phyloP scores from a whole-genome alignment of 2,113 vertebrate genomes.

The Melanocharis versteri region DNA sequence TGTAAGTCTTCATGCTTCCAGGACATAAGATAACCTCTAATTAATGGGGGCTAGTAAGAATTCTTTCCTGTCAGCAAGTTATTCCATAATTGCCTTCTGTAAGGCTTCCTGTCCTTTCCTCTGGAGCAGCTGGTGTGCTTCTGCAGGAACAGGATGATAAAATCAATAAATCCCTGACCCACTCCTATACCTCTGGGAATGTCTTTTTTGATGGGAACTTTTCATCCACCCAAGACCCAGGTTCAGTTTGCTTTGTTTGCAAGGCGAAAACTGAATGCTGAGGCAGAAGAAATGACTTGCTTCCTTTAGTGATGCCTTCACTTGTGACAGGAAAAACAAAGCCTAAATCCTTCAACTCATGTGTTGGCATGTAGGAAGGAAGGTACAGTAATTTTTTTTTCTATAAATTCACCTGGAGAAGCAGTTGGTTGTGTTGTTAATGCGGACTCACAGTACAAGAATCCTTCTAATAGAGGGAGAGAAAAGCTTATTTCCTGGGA shows the following conservation, averaged over 20 bases:
- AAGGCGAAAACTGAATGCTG: background rate
- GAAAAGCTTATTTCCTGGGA: background rate
- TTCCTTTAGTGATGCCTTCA: background rate
- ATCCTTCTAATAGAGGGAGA: background rate
- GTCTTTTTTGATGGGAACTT: background rate
- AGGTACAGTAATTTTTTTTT: background rate
- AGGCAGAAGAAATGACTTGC: background rate
- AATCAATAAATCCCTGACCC: background rate
- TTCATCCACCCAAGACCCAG: background rate
- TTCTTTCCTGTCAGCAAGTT: constrained; percentile 53
- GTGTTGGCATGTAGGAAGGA: background rate
- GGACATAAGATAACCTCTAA: constrained; percentile 56
- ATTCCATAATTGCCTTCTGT: constrained; percentile 41
- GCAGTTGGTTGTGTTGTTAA: background rate
- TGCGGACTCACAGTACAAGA: rapidly evolving
- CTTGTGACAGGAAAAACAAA: background rate
- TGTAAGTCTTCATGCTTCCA: constrained; percentile 27
- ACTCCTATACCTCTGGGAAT: background rate
- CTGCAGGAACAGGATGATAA: background rate
- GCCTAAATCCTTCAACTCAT: background rate
- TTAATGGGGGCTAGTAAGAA: constrained; percentile 35
- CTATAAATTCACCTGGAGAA: background rate
- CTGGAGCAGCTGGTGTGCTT: constrained; percentile 13
- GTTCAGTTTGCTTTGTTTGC: background rate
- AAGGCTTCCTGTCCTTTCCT: constrained; percentile 11